These are phyloP conservation scores for Ictalurus furcatus DNA, from an alignment of 2,113 vertebrate genomes.

Conservation along the genomic window DNA sequence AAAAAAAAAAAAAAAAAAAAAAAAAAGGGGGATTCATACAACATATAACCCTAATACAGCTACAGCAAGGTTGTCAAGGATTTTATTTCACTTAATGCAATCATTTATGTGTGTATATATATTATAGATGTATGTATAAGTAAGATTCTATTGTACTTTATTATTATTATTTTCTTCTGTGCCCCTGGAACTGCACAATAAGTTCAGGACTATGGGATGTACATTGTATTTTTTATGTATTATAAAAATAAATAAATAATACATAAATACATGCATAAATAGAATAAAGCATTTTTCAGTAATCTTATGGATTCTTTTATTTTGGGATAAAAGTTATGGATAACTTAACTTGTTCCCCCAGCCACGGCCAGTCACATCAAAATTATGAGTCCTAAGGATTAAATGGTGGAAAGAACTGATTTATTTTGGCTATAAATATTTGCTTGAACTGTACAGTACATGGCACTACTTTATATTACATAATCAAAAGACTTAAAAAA, in stretches of 20 bases:
- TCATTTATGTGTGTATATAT: no score
- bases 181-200: background rate
- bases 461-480: no score
- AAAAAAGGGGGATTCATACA: no score
- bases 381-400: background rate
- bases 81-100: background rate
- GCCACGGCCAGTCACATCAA: no score
- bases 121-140: no score
- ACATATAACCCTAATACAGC: background rate
- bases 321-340: background rate
- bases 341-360: background rate
- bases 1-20: no score
- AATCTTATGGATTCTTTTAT: background rate
- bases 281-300: background rate
- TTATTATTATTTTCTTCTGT: background rate
- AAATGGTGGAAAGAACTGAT: background rate
- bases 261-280: background rate
- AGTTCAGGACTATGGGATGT: background rate
- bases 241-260: background rate
- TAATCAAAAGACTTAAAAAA: no score
- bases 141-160: background rate
- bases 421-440: no score
- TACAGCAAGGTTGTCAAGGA: background rate
- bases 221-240: background rate
- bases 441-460: no score